phyloP scores from a whole-genome alignment of 1,140 invertebrate genomes.

The Trachymyrmex cornetzi region DNA sequence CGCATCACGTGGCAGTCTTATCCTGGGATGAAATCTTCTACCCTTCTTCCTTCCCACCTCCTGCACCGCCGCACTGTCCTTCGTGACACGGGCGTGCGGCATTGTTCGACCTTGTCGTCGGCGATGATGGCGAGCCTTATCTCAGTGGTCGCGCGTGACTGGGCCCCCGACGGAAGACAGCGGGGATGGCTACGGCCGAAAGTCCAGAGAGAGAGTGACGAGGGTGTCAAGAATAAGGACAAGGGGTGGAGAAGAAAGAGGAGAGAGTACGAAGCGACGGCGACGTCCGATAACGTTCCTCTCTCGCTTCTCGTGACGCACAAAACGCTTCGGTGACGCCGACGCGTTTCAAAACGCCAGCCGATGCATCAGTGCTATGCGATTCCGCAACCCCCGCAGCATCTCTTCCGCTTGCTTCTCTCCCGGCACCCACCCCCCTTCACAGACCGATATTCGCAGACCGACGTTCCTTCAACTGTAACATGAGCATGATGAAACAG shows the following conservation, averaged over 20 bases:
- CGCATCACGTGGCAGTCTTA: slow-evolving; percentile 69
- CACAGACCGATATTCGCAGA: slow-evolving; percentile 7
- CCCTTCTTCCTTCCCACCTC: slow-evolving; percentile 12
- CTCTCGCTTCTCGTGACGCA: slow-evolving; percentile 48
- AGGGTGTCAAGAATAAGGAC: slow-evolving; percentile 33
- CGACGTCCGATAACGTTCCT: slow-evolving; percentile 67
- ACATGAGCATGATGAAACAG: neutral
- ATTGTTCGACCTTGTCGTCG: slow-evolving; percentile 77
- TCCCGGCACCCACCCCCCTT: neutral
- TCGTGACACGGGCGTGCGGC: slow-evolving; percentile 43
- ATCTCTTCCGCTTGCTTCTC: neutral
- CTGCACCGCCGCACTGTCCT: slow-evolving; percentile 15
- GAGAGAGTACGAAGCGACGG: neutral
- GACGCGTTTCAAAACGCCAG: slow-evolving; percentile 27
- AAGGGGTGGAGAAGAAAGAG: neutral
- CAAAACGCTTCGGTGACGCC: slow-evolving; percentile 57
- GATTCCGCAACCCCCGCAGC: slow-evolving; percentile 49
- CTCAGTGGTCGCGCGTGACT: slow-evolving; percentile 78
- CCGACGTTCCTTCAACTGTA: slow-evolving; percentile 32
- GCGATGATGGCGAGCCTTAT: slow-evolving; percentile 74
- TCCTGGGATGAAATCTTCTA: slow-evolving; percentile 63
- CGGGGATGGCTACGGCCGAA: slow-evolving; percentile 48
- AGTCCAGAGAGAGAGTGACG: slow-evolving; percentile 45
- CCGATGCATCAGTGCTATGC: slow-evolving; percentile 62
- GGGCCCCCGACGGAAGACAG: slow-evolving; percentile 63